These are phyloP conservation scores for Gila robusta DNA, from an alignment of 2,797 vertebrate species.

Conservation along the genomic window DNA sequence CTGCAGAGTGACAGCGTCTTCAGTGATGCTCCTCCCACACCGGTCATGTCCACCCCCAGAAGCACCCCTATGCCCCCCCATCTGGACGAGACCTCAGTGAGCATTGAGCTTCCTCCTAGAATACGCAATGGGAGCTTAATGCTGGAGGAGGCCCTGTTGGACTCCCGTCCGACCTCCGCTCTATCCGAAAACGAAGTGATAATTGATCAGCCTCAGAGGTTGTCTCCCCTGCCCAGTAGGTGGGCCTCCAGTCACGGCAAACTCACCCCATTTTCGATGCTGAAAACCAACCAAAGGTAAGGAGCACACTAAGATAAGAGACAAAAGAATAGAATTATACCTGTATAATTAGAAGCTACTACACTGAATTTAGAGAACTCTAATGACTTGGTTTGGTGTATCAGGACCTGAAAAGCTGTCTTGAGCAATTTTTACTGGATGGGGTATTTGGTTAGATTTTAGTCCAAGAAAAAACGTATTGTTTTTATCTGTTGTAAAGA, in stretches of 20 bases:
- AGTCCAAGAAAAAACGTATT: background rate
- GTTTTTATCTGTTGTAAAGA: background rate
- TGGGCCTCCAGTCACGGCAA: conserved; percentile 61
- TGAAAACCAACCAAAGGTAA: conserved; percentile 60
- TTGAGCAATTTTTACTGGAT: background rate
- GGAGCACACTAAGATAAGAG: conserved; percentile 42
- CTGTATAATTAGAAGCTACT: conserved; percentile 30
- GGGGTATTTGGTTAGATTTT: background rate
- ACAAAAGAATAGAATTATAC: background rate
- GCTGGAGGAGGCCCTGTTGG: conserved; percentile 56
- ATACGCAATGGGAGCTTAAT: conserved; percentile 37
- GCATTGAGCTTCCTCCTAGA: conserved; percentile 42
- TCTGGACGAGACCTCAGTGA: conserved; percentile 55
- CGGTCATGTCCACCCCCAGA: conserved; percentile 50
- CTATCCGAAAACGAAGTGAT: conserved; percentile 54
- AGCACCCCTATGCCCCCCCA: conserved; percentile 50
- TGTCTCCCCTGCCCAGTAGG: conserved; percentile 57
- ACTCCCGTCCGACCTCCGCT: conserved; percentile 41
- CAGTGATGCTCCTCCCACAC: conserved; percentile 47
- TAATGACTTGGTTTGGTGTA: background rate
- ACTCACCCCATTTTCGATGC: conserved; percentile 57
- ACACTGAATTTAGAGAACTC: conserved; percentile 7
- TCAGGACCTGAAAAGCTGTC: background rate
- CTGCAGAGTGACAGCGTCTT: conserved; percentile 61
- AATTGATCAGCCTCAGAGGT: conserved; percentile 57